Evolutionary conservation across 2,888 invertebrate genomes (phyloP).

Genomic region (Mycalesis mineus): DNA sequence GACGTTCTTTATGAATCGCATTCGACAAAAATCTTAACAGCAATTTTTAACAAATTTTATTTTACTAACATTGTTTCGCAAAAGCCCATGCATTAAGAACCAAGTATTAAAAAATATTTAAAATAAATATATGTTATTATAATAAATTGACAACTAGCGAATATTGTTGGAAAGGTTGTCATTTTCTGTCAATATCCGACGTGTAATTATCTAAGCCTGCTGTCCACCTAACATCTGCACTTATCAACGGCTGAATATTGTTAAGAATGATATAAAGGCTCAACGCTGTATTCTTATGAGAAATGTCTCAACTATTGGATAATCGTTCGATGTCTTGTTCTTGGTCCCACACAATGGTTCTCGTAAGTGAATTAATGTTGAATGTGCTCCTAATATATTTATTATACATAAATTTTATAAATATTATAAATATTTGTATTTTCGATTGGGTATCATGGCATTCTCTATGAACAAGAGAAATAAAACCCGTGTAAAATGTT

Average conservation of each 20-base stretch:
- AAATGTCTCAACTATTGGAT: constrained; percentile 17
- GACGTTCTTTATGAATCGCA: no score
- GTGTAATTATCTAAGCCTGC: background rate
- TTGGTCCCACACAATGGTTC: constrained; percentile 19
- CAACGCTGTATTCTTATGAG: constrained; percentile 29
- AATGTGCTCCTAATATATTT: constrained; percentile 23
- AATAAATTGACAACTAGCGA: background rate
- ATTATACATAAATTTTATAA: constrained; percentile 10
- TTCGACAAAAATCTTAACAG: no score
- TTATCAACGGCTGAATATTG: constrained; percentile 13
- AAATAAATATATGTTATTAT: no score
- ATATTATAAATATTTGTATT: constrained; percentile 20
- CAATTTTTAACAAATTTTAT: no score
- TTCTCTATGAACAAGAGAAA: background rate
- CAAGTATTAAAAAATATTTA: no score
- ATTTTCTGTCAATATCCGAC: background rate
- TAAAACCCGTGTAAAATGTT: background rate
- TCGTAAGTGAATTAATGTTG: constrained; percentile 25
- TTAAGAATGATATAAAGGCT: constrained; percentile 23
- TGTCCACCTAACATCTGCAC: constrained; percentile 7
- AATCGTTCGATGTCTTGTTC: constrained; percentile 24
- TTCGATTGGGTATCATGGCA: constrained; percentile 4
- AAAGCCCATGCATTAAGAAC: background rate
- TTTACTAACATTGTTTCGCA: no score
- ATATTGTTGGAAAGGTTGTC: background rate